Evolutionary conservation across 2,888 invertebrate species (phyloP).

Genomic region (Siphlonurus alternatus): DNA sequence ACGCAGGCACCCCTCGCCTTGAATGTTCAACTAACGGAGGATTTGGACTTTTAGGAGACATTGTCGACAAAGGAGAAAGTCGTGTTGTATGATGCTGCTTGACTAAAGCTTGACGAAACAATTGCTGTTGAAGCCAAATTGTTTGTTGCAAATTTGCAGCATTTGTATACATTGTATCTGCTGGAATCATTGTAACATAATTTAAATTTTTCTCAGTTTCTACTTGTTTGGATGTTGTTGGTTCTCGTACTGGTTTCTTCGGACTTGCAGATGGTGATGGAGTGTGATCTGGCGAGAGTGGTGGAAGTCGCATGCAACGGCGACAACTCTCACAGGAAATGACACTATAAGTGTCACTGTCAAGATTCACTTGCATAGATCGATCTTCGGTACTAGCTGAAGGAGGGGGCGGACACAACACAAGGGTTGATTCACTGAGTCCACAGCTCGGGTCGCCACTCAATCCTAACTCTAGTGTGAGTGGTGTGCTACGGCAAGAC

Average conservation of each 20-base stretch:
- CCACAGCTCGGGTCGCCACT: neutral
- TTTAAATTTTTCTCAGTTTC: neutral
- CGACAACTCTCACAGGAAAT: slow-evolving; percentile 19
- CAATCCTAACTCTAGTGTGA: slow-evolving; percentile 27
- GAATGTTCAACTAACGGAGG: neutral
- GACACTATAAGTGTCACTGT: slow-evolving; percentile 12
- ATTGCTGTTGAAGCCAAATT: slow-evolving; percentile 47
- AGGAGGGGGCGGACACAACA: neutral
- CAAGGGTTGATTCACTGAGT: neutral
- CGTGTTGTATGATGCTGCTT: slow-evolving; percentile 19
- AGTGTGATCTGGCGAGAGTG: slow-evolving; percentile 9
- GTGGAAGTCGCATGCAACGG: slow-evolving; percentile 13
- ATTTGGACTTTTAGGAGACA: slow-evolving; percentile 14
- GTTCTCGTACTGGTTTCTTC: neutral
- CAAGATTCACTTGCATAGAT: neutral
- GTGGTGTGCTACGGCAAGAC: slow-evolving; percentile 49
- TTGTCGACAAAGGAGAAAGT: slow-evolving; percentile 8
- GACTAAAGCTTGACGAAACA: slow-evolving; percentile 35
- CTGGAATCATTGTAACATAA: slow-evolving; percentile 19
- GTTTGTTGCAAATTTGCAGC: slow-evolving; percentile 49
- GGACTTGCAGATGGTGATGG: neutral
- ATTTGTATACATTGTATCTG: slow-evolving; percentile 53
- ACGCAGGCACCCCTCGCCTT: neutral
- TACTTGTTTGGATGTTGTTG: neutral
- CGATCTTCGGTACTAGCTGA: neutral